Percentiles rank a stretch among this genome's conserved stretches.
Conservation (phyloP, 2,888 invertebrate genomes). For the Brachyopa scutellaris region DNA sequence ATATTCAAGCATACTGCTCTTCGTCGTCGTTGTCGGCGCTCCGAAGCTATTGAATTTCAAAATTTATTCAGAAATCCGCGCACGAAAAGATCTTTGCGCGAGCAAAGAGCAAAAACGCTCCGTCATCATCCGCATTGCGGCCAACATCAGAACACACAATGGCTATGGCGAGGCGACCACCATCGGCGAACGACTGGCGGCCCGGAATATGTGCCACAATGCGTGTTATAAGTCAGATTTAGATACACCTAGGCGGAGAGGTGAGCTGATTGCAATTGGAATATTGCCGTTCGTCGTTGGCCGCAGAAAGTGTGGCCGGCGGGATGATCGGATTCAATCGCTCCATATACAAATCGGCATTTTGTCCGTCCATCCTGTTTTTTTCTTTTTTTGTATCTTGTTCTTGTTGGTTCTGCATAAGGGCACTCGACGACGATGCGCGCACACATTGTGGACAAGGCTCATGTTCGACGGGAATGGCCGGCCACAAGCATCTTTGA, state of each 20-base stretch:
- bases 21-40: conserved; percentile 62
- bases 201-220: conserved; percentile 70
- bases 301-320: conserved; percentile 65
- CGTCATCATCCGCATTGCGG: conserved; percentile 55
- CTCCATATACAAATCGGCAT: conserved; percentile 72
- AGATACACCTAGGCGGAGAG: conserved; percentile 71
- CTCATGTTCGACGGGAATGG: conserved; percentile 34
- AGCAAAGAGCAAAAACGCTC: conserved; percentile 36
- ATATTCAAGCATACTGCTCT: conserved; percentile 57
- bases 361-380: conserved; percentile 61
- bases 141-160: conserved; percentile 66
- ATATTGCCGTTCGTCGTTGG: conserved; percentile 62
- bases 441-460: conserved; percentile 30
- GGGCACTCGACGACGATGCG: conserved; percentile 38
- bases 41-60: conserved; percentile 71
- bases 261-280: conserved; percentile 73
- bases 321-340: conserved; percentile 69
- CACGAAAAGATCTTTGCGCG: conserved; percentile 14
- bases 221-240: conserved; percentile 73
- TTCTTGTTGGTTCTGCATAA: conserved; percentile 62
- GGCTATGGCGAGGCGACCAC: conserved; percentile 59
- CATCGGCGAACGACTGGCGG: conserved; percentile 50
- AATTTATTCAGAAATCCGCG: conserved; percentile 67
- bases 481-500: conserved; percentile 54
- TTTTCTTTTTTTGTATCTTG: conserved; percentile 10